These are phyloP conservation scores for Achatina immaculata DNA, from an alignment of 1,140 invertebrate species.

Conservation along the genomic window DNA sequence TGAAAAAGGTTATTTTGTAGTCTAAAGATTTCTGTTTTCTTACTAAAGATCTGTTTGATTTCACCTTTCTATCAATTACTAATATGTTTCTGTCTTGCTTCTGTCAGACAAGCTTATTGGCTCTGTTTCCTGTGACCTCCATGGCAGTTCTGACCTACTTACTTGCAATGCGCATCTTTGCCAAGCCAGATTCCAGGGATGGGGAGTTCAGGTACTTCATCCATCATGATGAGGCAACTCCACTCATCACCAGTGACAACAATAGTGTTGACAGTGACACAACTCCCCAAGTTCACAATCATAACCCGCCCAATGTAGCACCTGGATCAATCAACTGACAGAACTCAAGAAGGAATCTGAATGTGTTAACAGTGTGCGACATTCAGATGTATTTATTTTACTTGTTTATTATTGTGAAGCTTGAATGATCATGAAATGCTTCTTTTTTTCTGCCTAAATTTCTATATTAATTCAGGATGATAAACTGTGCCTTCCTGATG, in stretches of 20 bases:
- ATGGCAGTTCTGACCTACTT: neutral
- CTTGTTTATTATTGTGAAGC: too few relatives aligned
- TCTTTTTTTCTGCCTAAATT: too few relatives aligned
- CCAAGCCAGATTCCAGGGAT: constrained; percentile 4
- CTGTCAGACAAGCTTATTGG: neutral
- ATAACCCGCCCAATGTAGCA: neutral
- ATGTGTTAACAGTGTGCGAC: neutral
- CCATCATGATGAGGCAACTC: neutral
- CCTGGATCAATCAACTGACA: neutral
- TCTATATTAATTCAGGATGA: too few relatives aligned
- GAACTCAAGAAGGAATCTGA: neutral
- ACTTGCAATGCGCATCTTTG: neutral
- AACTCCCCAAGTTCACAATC: neutral
- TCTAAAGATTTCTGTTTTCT: too few relatives aligned
- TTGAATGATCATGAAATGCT: too few relatives aligned
- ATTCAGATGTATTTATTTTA: too few relatives aligned
- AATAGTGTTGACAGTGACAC: neutral
- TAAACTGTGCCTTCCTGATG: too few relatives aligned
- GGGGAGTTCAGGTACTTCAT: neutral
- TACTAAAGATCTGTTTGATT: too few relatives aligned
- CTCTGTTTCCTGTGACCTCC: neutral
- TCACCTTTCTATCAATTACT: too few relatives aligned
- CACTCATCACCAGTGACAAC: neutral
- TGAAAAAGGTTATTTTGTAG: too few relatives aligned
- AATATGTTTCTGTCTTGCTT: too few relatives aligned